phyloP scores from a whole-genome alignment of 1,140 invertebrate genomes.

The Anagrus nilaparvatae region DNA sequence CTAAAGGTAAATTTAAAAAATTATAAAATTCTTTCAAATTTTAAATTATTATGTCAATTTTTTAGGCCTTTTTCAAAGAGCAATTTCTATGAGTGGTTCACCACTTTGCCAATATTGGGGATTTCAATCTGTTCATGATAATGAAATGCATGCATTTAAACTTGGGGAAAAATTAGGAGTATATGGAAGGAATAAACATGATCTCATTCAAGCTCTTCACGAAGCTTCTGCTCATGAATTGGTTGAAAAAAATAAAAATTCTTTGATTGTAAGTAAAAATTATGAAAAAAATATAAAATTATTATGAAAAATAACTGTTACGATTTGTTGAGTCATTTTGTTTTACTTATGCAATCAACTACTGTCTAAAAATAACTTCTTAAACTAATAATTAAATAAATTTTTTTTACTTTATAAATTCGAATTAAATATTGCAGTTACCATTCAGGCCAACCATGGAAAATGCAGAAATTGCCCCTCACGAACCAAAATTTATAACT shows the following conservation, averaged over 20 bases:
- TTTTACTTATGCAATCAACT: too few relatives aligned
- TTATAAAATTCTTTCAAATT: neutral
- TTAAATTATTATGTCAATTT: neutral
- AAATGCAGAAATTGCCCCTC: conserved; percentile 23
- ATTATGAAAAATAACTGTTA: too few relatives aligned
- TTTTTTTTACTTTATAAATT: too few relatives aligned
- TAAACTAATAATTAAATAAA: too few relatives aligned
- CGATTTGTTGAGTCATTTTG: too few relatives aligned
- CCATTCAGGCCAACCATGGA: conserved; percentile 34
- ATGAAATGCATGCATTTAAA: neutral
- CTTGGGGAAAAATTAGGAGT: neutral
- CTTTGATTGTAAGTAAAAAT: too few relatives aligned
- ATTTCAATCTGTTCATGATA: neutral
- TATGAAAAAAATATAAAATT: too few relatives aligned
- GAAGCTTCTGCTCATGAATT: neutral
- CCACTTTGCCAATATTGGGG: conserved; percentile 2
- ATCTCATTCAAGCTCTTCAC: neutral
- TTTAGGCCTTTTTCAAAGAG: neutral
- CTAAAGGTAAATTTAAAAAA: conserved; percentile 8
- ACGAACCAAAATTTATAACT: conserved; percentile 45
- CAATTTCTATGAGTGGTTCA: conserved; percentile 5
- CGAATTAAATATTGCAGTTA: too few relatives aligned
- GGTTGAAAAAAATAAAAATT: too few relatives aligned
- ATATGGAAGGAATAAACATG: neutral
- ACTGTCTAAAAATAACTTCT: too few relatives aligned